A percentile compares a stretch with the other conserved stretches of the same genome.
Conservation (phyloP, 2,113 vertebrate genomes). For the Alexandromys fortis region DNA sequence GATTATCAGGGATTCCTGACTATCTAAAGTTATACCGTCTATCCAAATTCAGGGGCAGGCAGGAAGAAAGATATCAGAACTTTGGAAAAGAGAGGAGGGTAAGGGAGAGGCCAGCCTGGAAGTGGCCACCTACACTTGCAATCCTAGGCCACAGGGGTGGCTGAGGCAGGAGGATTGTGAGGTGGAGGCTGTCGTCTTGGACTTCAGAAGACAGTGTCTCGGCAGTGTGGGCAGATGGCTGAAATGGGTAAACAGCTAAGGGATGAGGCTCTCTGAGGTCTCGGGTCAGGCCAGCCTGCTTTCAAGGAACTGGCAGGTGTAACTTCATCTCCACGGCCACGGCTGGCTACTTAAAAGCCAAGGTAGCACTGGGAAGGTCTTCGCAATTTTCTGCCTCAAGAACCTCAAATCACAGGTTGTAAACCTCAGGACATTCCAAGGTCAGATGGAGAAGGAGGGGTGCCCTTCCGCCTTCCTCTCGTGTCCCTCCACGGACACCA, state of each 20-base stretch:
- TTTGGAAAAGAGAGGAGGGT: background rate
- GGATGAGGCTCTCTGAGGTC: background rate
- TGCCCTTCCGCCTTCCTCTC: background rate
- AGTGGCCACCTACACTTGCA: background rate
- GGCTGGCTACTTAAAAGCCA: background rate
- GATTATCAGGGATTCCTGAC: background rate
- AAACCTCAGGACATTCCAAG: background rate
- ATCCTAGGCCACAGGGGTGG: background rate
- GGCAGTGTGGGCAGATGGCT: background rate
- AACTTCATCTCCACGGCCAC: background rate
- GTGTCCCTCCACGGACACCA: background rate
- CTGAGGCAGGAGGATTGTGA: background rate
- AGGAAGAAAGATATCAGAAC: background rate
- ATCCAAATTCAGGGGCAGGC: background rate
- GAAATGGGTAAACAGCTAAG: too few species aligned
- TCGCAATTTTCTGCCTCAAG: background rate
- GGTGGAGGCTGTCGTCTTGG: background rate
- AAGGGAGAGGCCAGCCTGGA: background rate
- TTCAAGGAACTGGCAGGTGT: background rate
- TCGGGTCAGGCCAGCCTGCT: background rate
- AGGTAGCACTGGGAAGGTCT: background rate
- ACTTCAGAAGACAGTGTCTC: too few species aligned
- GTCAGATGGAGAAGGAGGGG: background rate
- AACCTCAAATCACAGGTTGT: background rate
- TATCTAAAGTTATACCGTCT: background rate